These are phyloP conservation scores for Macrobrachium rosenbergii DNA, from an alignment of 1,140 invertebrate species.

Conservation along the genomic window DNA sequence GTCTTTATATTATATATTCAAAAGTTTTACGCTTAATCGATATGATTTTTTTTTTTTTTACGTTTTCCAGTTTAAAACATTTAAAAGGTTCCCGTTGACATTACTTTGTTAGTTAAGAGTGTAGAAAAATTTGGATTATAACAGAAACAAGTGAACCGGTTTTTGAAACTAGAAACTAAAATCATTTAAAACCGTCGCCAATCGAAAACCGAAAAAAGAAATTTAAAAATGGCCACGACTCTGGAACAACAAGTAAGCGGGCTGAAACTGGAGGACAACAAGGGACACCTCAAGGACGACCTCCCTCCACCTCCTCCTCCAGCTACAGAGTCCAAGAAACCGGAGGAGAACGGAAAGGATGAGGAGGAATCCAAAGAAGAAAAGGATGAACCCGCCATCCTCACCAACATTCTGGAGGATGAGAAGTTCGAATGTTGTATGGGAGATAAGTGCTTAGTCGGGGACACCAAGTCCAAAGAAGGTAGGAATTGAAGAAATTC, in stretches of 20 bases:
- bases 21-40: no score
- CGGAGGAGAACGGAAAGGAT: neutral
- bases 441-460: slow-evolving; percentile 80
- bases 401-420: slow-evolving; percentile 67
- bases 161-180: no score
- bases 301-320: neutral
- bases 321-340: neutral
- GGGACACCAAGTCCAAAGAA: slow-evolving; percentile 74
- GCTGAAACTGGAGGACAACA: slow-evolving; percentile 18
- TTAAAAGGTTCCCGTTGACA: no score
- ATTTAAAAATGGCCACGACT: slow-evolving; percentile 25
- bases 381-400: slow-evolving; percentile 30
- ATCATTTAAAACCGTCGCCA: neutral
- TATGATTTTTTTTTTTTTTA: no score
- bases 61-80: no score
- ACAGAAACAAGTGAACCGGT: no score
- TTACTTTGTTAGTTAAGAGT: no score
- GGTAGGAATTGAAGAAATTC: slow-evolving; percentile 2
- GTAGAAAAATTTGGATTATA: no score
- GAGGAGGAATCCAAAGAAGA: slow-evolving; percentile 29
- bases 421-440: slow-evolving; percentile 83
- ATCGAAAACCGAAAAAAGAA: neutral
- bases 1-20: no score
- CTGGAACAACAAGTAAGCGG: slow-evolving; percentile 38
- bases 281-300: slow-evolving; percentile 23